Evolutionary conservation across 1,140 invertebrate genomes (phyloP).

Genomic region (Bicyclus anynana): DNA sequence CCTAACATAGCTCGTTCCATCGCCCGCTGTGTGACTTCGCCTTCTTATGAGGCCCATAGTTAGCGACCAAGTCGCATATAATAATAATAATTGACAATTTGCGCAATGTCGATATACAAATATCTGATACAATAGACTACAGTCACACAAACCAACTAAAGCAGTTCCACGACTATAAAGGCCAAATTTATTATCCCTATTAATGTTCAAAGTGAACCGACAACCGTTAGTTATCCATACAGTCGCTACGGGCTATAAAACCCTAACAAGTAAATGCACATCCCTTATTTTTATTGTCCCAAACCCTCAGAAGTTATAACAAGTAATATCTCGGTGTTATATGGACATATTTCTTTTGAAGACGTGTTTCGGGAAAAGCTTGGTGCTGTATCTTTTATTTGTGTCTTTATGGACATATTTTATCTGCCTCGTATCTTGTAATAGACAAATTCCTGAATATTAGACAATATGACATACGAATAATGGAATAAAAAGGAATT

Average conservation of each 20-base stretch:
- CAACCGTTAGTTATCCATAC: neutral
- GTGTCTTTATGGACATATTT: neutral
- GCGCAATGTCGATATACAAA: no score
- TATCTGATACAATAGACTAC: no score
- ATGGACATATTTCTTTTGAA: conserved; percentile 4
- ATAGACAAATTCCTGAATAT: no score
- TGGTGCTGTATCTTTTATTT: neutral
- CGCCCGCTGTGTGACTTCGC: no score
- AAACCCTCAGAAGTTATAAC: neutral
- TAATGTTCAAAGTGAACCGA: neutral
- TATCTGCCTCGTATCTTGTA: neutral
- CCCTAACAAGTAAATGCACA: neutral
- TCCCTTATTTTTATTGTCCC: conserved; percentile 2
- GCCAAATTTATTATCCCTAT: neutral
- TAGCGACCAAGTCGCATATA: no score
- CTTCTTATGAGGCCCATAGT: no score
- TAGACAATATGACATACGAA: no score
- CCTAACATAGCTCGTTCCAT: no score
- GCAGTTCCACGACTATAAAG: neutral
- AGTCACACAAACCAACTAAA: no score
- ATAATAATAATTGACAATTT: no score
- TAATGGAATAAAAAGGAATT: no score
- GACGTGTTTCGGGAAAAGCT: conserved; percentile 3
- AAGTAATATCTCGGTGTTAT: conserved; percentile 5
- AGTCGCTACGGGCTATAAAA: neutral